Conservation (phyloP, 2,888 invertebrate genomes). For the Cybosia mesomella region DNA sequence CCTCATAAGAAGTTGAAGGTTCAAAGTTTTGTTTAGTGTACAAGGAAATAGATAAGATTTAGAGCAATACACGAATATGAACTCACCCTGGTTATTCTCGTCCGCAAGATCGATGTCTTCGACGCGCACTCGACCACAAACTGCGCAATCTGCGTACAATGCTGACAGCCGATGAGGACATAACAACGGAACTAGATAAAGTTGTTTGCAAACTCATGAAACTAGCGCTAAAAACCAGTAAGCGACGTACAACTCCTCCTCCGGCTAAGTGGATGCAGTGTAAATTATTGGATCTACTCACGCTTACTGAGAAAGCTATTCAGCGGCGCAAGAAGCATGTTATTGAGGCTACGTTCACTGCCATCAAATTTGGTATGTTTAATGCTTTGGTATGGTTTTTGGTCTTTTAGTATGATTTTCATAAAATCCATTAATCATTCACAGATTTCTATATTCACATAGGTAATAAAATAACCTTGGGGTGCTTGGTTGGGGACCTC, state of each 20-base stretch:
- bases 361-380: slow-evolving; percentile 66
- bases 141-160: slow-evolving; percentile 69
- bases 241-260: slow-evolving; percentile 57
- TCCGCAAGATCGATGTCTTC: slow-evolving; percentile 66
- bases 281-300: slow-evolving; percentile 75
- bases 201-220: slow-evolving; percentile 77
- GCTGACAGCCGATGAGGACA: slow-evolving; percentile 72
- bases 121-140: slow-evolving; percentile 73
- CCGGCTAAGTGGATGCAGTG: slow-evolving; percentile 75
- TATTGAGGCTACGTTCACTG: slow-evolving; percentile 60
- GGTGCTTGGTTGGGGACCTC: too few species aligned
- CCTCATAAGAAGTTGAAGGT: background rate
- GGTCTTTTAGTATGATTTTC: background rate
- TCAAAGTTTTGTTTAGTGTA: too few species aligned
- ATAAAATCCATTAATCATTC: too few species aligned
- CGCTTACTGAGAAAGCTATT: slow-evolving; percentile 76
- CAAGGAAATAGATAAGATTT: too few species aligned
- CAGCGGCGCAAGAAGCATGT: slow-evolving; percentile 64
- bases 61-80: background rate
- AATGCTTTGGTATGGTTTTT: slow-evolving; percentile 19
- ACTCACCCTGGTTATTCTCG: slow-evolving; percentile 1
- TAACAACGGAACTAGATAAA: slow-evolving; percentile 70
- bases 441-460: too few species aligned
- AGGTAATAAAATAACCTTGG: too few species aligned
- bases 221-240: slow-evolving; percentile 67